Evolutionary conservation across 2,797 vertebrate species (phyloP), one percentile per base, ranked within the genome.

Genomic region (Crenuchus spilurus): DNA sequence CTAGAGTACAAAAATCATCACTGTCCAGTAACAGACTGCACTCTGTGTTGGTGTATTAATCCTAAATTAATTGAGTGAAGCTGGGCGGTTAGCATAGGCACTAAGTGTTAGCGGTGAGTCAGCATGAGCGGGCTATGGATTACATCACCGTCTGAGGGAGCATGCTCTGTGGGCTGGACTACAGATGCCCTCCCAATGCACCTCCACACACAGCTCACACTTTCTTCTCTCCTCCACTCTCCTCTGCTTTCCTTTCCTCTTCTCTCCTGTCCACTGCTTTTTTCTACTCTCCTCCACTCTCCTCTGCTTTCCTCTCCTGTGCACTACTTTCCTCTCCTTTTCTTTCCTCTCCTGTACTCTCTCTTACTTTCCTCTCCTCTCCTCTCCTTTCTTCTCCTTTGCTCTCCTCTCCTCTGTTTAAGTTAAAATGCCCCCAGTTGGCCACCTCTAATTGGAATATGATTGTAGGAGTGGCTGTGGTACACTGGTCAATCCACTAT

Each of bases 111-210:
- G n/a, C 63, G 46, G 74, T 68, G 72, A 72, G 68, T 72, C 70
- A 62, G 66, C 74, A 65, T 54, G 28, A 44, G 64, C 57, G 11
- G 20, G 24, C 26, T 57, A 4, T 26, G 61, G 35, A 75, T 79
- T 57, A 79, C 52, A 72, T 75, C 80, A 77, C 64, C 20, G 54
- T 76, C 70, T 74, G 61, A 46, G 33, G 44, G 57, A 72, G 69
- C 72, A 44, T 26, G 28, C 62, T 64, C 60, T 28, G 52, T 66
- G 37, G 8, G 48, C 28, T 10, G 22, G 18, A 10, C 22, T 30
- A 30, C 37, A 57, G 2, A 42, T 20, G 66, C n/a, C 37, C 14
- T 18, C 16, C 30, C 42, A 18, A 24, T 61, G 28, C 26, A 41
- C 68, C 26, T 58, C 13, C 57, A 39, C 11, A 24, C 20, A 33